phyloP scores from a whole-genome alignment of 2,113 vertebrate species.

The Dunckerocampus dactyliophorus region DNA sequence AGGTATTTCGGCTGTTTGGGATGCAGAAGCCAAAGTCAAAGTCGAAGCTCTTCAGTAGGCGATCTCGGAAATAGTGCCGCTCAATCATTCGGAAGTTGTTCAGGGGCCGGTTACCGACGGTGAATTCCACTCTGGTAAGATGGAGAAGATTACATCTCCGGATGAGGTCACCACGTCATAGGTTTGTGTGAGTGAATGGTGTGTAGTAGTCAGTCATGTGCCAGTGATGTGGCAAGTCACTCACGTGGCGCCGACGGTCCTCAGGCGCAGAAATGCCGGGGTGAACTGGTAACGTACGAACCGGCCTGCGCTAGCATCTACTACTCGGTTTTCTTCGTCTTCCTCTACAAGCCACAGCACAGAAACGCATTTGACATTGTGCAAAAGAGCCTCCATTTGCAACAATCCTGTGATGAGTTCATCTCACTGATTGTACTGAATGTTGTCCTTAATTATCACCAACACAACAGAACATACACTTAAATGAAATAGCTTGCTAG shows the following conservation, averaged over 20 bases:
- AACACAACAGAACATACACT: not conserved
- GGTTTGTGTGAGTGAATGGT: slow-evolving; percentile 14
- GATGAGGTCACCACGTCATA: not conserved
- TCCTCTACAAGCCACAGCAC: slow-evolving; percentile 57
- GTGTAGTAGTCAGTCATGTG: not conserved
- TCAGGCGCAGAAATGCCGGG: slow-evolving; percentile 83
- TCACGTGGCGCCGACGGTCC: slow-evolving; percentile 91
- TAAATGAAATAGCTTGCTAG: not conserved
- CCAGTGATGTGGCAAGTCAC: slow-evolving; percentile 51
- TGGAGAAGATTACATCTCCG: not conserved
- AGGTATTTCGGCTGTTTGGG: slow-evolving; percentile 90
- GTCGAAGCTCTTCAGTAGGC: slow-evolving; percentile 91
- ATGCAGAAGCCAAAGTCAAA: slow-evolving; percentile 97
- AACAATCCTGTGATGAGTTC: not conserved
- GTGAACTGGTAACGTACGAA: slow-evolving; percentile 96
- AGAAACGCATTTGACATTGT: slow-evolving; percentile 5
- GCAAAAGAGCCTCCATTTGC: slow-evolving; percentile 4
- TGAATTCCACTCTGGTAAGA: slow-evolving; percentile 86
- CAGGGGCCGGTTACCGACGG: slow-evolving; percentile 85
- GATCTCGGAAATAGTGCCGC: slow-evolving; percentile 89
- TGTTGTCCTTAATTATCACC: not conserved
- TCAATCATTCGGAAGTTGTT: slow-evolving; percentile 93
- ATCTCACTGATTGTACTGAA: not conserved
- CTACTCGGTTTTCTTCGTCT: slow-evolving; percentile 70
- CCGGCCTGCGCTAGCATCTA: slow-evolving; percentile 79